Evolutionary conservation across 2,797 vertebrate species (phyloP).

Genomic region (Myoxocephalus aenaeus): DNA sequence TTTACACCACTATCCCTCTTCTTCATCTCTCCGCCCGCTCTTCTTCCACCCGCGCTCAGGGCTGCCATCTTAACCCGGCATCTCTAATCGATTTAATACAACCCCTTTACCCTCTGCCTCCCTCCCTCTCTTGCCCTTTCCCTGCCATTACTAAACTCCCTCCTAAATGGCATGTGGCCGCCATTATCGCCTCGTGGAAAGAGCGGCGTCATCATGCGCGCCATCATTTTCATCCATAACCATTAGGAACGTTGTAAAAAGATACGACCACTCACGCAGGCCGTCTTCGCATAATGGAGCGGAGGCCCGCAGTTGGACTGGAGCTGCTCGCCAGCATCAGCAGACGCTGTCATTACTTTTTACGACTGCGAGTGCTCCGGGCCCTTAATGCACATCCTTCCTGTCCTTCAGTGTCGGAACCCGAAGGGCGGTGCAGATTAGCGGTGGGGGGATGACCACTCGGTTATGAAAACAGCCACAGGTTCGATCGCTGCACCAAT

Average conservation of each 20-base stretch:
- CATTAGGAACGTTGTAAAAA: constrained; percentile 77
- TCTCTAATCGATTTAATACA: constrained; percentile 64
- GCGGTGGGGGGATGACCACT: constrained; percentile 41
- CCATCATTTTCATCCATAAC: constrained; percentile 76
- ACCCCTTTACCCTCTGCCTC: constrained; percentile 20
- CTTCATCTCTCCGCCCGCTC: constrained; percentile 36
- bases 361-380: constrained; percentile 72
- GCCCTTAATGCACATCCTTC: constrained; percentile 75
- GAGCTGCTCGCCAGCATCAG: constrained; percentile 49
- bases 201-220: constrained; percentile 64
- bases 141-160: constrained; percentile 55
- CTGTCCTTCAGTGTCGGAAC: constrained; percentile 58
- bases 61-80: constrained; percentile 57
- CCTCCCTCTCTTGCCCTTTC: constrained; percentile 41
- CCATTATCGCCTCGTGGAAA: constrained; percentile 74
- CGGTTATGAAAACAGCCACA: constrained; percentile 65
- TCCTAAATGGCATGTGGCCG: constrained; percentile 66
- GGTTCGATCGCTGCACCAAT: constrained; percentile 60
- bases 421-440: constrained; percentile 31
- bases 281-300: constrained; percentile 69
- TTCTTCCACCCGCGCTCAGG: constrained; percentile 28
- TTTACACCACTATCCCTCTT: constrained; percentile 51
- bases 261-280: constrained; percentile 67
- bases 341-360: constrained; percentile 72
- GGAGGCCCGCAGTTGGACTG: constrained; percentile 42